A percentile compares a stretch with the other conserved stretches of the same genome.
These are phyloP conservation scores for Xiphophorus hellerii DNA, from an alignment of 2,113 vertebrate genomes.

Conservation along the genomic window DNA sequence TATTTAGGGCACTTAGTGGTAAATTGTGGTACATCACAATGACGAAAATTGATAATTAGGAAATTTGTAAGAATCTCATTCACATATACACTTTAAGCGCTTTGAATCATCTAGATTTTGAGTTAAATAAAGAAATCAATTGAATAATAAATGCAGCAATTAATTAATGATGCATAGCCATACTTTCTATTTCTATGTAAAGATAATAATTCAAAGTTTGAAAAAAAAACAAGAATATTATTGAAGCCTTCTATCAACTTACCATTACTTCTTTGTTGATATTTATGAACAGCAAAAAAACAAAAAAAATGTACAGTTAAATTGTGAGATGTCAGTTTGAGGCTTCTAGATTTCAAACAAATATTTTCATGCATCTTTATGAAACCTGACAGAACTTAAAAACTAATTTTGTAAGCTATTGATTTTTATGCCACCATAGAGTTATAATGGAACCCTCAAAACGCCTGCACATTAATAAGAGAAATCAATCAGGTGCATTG, in stretches of 20 bases:
- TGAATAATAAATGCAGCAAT: too few relatives aligned
- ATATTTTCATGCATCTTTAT: slow-evolving; percentile 46
- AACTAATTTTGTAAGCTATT: slow-evolving; percentile 49
- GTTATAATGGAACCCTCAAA: slow-evolving; percentile 51
- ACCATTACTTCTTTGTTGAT: not conserved
- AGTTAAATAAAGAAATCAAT: too few relatives aligned
- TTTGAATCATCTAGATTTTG: too few relatives aligned
- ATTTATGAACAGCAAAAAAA: not conserved
- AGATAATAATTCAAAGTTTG: not conserved
- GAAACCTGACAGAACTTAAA: slow-evolving; percentile 46
- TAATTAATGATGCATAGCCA: not conserved
- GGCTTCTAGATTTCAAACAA: slow-evolving; percentile 24
- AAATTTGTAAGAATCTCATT: too few relatives aligned
- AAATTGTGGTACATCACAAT: not conserved
- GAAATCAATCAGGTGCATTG: slow-evolving; percentile 39
- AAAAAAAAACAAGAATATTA: not conserved
- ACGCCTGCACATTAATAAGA: slow-evolving; percentile 39
- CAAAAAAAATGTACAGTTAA: slow-evolving; percentile 13
- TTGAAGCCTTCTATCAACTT: not conserved
- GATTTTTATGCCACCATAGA: slow-evolving; percentile 46
- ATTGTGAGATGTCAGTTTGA: slow-evolving; percentile 22
- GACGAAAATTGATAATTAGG: too few relatives aligned
- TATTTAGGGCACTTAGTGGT: not conserved
- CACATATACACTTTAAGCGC: too few relatives aligned
- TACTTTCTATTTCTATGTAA: not conserved